Percentiles rank a stretch among this genome's conserved stretches.
phyloP scores from a whole-genome alignment of 2,888 invertebrate genomes.

The Zootermopsis nevadensis region DNA sequence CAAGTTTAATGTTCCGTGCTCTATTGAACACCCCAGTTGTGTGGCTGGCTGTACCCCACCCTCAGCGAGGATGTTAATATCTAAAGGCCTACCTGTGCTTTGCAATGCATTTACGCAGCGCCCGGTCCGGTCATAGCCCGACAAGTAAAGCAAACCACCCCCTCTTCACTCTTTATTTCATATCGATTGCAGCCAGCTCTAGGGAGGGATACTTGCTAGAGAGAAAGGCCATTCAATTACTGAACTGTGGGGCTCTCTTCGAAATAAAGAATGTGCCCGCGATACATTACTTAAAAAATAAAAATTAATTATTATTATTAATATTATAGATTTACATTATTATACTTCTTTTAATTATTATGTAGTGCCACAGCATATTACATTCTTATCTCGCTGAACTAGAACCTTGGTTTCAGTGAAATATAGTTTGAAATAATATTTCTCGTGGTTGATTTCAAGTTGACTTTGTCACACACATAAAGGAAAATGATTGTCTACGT shows the following conservation, averaged over 20 bases:
- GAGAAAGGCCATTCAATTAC: slow-evolving; percentile 10
- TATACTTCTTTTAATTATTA: too few relatives aligned
- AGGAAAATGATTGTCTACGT: too few relatives aligned
- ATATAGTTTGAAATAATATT: too few relatives aligned
- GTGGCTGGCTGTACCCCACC: neutral
- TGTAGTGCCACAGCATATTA: too few relatives aligned
- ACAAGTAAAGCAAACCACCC: slow-evolving; percentile 27
- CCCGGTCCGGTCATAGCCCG: neutral
- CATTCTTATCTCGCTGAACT: too few relatives aligned
- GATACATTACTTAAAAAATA: too few relatives aligned
- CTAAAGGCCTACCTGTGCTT: slow-evolving; percentile 14
- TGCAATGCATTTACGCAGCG: neutral
- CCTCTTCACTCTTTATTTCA: slow-evolving; percentile 38
- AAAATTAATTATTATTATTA: too few relatives aligned
- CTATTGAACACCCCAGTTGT: neutral
- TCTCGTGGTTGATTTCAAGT: too few relatives aligned
- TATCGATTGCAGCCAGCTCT: slow-evolving; percentile 33
- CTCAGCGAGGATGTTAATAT: neutral
- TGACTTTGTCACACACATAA: too few relatives aligned
- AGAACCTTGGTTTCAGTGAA: too few relatives aligned
- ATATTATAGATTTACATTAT: too few relatives aligned
- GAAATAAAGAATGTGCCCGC: neutral
- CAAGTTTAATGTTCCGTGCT: slow-evolving; percentile 16
- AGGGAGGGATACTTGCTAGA: neutral
- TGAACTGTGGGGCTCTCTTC: neutral